Evolutionary conservation across 2,113 vertebrate genomes (phyloP).

Genomic region (Tachysurus vachellii): DNA sequence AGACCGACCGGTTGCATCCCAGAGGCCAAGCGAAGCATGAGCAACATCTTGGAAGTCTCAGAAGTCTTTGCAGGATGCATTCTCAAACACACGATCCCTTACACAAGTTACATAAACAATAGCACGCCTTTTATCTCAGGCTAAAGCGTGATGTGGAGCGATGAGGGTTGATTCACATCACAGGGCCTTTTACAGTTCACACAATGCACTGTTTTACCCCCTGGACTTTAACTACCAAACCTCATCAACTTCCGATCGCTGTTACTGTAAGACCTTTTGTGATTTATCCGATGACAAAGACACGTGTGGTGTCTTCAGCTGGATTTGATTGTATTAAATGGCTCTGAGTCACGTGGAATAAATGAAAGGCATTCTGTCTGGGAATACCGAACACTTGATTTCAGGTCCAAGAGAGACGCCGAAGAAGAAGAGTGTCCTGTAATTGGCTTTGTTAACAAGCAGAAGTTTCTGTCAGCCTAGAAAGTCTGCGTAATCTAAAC

Average conservation of each 20-base stretch:
- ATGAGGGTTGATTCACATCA: slow-evolving; percentile 33
- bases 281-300: slow-evolving; percentile 19
- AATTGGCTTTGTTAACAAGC: neutral
- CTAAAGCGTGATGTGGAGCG: neutral
- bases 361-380: slow-evolving; percentile 31
- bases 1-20: slow-evolving; percentile 13
- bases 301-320: neutral
- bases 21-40: slow-evolving; percentile 30
- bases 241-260: neutral
- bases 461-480: neutral
- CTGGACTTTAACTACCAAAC: neutral
- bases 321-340: slow-evolving; percentile 14
- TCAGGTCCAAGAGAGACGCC: neutral
- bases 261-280: slow-evolving; percentile 7
- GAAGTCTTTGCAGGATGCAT: slow-evolving; percentile 31
- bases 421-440: neutral
- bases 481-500: neutral
- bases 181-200: slow-evolving; percentile 4
- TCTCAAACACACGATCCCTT: slow-evolving; percentile 35
- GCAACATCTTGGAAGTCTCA: slow-evolving; percentile 19
- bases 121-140: slow-evolving; percentile 29
- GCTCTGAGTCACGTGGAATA: neutral
- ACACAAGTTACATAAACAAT: slow-evolving; percentile 36
- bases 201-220: neutral
- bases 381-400: neutral